These are phyloP conservation scores for Eupithecia abbreviata DNA, from an alignment of 2,888 invertebrate species.

Conservation along the genomic window DNA sequence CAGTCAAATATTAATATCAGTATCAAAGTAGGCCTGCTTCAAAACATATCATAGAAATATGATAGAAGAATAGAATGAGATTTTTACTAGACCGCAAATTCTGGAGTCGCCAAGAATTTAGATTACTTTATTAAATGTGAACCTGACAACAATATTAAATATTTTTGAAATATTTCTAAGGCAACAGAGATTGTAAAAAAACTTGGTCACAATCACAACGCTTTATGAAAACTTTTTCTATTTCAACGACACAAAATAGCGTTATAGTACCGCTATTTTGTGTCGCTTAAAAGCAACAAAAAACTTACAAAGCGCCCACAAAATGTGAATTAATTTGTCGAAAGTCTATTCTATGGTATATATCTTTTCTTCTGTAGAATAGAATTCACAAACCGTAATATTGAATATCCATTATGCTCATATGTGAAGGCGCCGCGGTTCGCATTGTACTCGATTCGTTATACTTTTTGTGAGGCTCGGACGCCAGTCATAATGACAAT, in stretches of 20 bases:
- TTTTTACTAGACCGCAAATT: background rate
- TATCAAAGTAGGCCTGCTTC: background rate
- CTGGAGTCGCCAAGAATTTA: background rate
- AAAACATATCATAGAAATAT: background rate
- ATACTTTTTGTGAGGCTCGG: constrained; percentile 68
- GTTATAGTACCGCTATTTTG: background rate
- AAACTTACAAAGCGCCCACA: background rate
- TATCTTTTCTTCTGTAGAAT: background rate
- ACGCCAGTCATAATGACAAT: constrained; percentile 61
- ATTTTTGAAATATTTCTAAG: background rate
- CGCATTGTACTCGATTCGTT: constrained; percentile 71
- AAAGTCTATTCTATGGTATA: background rate
- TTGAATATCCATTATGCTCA: constrained; percentile 45
- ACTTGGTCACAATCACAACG: background rate
- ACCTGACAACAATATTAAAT: background rate
- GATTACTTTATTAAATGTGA: background rate
- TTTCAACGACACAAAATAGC: background rate
- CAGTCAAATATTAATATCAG: background rate
- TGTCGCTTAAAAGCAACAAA: background rate
- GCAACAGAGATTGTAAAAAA: background rate
- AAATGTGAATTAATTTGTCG: constrained; percentile 24
- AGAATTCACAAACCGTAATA: constrained; percentile 39
- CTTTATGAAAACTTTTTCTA: background rate
- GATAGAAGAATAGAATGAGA: background rate
- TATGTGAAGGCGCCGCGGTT: constrained; percentile 54